Base-by-base conservation (phyloP, 1,140 invertebrate genomes). In the Panulirus ornatus region DNA sequence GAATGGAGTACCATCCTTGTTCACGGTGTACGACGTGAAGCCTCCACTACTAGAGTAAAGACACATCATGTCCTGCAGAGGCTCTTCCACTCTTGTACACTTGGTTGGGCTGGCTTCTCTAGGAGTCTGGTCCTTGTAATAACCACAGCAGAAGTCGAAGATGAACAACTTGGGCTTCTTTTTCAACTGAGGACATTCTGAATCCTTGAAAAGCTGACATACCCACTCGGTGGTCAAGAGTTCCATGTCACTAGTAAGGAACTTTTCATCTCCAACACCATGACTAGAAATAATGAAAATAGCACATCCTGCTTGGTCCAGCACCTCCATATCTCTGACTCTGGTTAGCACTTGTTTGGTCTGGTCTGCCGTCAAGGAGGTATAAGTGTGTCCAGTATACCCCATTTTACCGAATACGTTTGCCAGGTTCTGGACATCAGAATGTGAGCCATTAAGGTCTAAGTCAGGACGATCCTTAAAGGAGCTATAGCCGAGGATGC, bases 101-200 rank as follows among this genome's bases (percentile, higher is more conserved):
- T 54, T 22, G 27, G 19, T 19, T n/a, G 40, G 34, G 42, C 27
- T 38, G n/a, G 30, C 22, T 38, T 54, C 36, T 73, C 70, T 44
- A 16, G n/a, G 44, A 5, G 38, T 16, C 9, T 83, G 42, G 19
- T 83, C 58, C 36, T 73, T 38, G n/a, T 71, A 82, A 3, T 51
- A 63, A 2, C 78, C 79, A 11, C 79, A 40, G 34, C 87, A 73
- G 8, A 83, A 54, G 70, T 89, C 36, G 42, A 81, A 89, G 47
- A 89, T 82, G 42, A 89, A 89, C 34, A 89, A 19, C 34, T 89
- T 89, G 2, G 87, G 87, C 75, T 89, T 89, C 27, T 89, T 89
- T 51, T 40, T 83, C 22, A 89, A 34, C 3, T 66, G 47, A 9
- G 78, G 58, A 73, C 87, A 89, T 63, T 89, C 58, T 19, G 87